Conservation (phyloP, 2,113 vertebrate species). For the Cryptoleucopteryx plumbea region DNA sequence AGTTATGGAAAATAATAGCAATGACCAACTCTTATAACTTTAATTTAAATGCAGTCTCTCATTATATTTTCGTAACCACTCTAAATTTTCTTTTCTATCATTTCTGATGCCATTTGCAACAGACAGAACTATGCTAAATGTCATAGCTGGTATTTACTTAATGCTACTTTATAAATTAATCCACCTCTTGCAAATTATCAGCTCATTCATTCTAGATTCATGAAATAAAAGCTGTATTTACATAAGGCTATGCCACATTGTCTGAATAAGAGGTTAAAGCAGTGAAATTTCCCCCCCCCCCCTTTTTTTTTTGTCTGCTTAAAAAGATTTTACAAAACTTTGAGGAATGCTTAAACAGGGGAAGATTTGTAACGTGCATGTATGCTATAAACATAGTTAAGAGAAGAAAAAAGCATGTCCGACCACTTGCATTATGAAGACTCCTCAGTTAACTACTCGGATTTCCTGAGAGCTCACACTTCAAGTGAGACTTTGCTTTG, state of each 20-base stretch:
- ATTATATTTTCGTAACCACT: not conserved
- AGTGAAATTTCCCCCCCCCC: not conserved
- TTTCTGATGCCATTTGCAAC: not conserved
- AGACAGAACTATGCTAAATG: not conserved
- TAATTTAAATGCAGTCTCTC: not conserved
- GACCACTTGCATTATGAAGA: not conserved
- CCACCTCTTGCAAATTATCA: not conserved
- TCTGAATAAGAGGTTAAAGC: not conserved
- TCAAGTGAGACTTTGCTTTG: not conserved
- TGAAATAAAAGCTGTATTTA: not conserved
- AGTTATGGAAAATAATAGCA: not conserved
- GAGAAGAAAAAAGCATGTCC: not conserved
- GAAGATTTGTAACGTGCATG: not conserved
- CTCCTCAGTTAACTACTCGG: not conserved
- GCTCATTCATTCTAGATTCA: not conserved
- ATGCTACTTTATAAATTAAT: not conserved
- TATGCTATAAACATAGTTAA: not conserved
- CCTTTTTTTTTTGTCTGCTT: not conserved
- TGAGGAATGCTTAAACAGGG: not conserved
- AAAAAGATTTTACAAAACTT: not conserved
- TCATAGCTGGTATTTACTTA: not conserved
- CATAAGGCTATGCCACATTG: not conserved
- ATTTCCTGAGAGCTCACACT: not conserved
- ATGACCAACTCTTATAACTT: not conserved
- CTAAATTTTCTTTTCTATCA: not conserved